Evolutionary conservation across 2,113 vertebrate species (phyloP).

Genomic region (Dicrurus megarhynchus): DNA sequence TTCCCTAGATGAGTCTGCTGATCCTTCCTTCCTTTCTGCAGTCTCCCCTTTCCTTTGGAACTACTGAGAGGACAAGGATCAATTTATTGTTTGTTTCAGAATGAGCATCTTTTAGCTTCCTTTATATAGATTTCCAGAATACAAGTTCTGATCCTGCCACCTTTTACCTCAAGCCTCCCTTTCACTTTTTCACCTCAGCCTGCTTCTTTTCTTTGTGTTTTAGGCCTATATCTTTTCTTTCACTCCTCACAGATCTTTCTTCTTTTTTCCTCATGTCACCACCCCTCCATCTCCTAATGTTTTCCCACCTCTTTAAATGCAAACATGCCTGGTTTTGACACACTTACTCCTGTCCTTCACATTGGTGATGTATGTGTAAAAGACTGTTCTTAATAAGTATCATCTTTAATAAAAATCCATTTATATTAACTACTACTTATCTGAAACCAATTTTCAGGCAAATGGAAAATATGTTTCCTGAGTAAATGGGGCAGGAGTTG

Average conservation of each 20-base stretch:
- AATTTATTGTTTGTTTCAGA: background rate
- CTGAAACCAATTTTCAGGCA: background rate
- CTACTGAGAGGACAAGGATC: background rate
- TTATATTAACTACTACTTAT: background rate
- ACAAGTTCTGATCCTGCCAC: background rate
- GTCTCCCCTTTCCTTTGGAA: background rate
- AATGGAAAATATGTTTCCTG: background rate
- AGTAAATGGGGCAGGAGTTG: background rate
- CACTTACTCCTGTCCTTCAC: background rate
- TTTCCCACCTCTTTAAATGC: background rate
- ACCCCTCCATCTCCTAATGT: background rate
- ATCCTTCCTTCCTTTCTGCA: background rate
- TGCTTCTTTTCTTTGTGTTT: background rate
- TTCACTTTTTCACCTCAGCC: conserved; percentile 12
- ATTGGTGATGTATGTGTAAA: background rate
- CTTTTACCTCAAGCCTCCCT: conserved; percentile 1
- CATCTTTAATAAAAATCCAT: background rate
- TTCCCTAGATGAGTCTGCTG: background rate
- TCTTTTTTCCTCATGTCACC: background rate
- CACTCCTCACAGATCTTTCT: conserved; percentile 18
- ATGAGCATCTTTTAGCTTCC: background rate
- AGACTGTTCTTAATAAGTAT: background rate
- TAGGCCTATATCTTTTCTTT: conserved; percentile 8
- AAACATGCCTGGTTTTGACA: background rate
- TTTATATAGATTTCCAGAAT: background rate